phyloP scores from a whole-genome alignment of 2,797 vertebrate species.

The Paratrypauchen microcephalus region DNA sequence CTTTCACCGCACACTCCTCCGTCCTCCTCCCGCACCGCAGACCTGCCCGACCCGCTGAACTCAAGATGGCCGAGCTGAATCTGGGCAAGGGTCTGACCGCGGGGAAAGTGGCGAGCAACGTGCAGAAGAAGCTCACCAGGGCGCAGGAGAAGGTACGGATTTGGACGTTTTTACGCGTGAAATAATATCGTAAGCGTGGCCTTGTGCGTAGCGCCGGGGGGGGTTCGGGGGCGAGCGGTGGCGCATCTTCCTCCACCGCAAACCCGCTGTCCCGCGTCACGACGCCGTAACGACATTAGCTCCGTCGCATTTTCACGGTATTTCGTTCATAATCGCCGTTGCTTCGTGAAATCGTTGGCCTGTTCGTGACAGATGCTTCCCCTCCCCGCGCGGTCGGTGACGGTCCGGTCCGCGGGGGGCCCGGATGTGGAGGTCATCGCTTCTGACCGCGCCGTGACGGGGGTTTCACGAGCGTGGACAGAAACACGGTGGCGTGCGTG shows the following conservation, averaged over 20 bases:
- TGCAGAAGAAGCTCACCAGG: conserved; percentile 95
- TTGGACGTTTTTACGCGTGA: neutral
- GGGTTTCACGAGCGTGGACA: neutral
- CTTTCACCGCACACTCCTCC: conserved; percentile 51
- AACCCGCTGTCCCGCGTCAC: conserved; percentile 67
- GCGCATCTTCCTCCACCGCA: conserved; percentile 44
- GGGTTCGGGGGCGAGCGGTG: conserved; percentile 25
- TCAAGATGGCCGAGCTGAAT: conserved; percentile 95
- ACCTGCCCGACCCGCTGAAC: conserved; percentile 43
- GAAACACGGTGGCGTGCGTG: neutral
- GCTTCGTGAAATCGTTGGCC: neutral
- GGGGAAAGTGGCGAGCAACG: conserved; percentile 94
- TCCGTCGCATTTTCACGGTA: neutral
- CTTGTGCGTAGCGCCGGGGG: conserved; percentile 15
- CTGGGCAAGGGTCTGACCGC: conserved; percentile 96
- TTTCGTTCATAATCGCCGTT: neutral
- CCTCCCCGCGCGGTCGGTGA: neutral
- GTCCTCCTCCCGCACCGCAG: conserved; percentile 50
- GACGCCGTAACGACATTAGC: conserved; percentile 30
- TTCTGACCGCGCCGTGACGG: neutral
- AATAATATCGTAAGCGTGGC: conserved; percentile 21
- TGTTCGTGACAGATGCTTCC: conserved; percentile 9
- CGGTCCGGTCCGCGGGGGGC: too few relatives aligned
- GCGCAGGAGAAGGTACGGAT: conserved; percentile 96
- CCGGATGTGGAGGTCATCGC: neutral